Base-by-base conservation (phyloP, 2,888 invertebrate genomes). In the Mesoligia furuncula region DNA sequence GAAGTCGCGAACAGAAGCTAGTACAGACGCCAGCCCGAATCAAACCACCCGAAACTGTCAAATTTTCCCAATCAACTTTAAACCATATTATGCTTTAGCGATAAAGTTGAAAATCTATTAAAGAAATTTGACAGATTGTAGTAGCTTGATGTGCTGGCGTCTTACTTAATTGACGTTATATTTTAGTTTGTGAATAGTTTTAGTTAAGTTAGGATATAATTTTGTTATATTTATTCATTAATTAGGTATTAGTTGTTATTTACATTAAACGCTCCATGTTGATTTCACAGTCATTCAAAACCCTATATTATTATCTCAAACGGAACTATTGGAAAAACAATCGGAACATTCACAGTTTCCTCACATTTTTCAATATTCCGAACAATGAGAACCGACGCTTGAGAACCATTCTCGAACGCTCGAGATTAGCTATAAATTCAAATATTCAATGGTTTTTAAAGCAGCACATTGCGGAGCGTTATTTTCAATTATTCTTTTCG, bases 401-500 rank as follows among this genome's bases (percentile, higher is more conserved):
- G 65, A 70, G 66, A 66, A 65, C 64, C 39, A 15, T 51, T 76
- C 76, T 27, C 62, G 57, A 71, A 31, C 48, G 59, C n/a, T 71
- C 72, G 61, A 69, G 76, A 84, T 84, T 74, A 84, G 79, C 73
- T 79, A 69, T 74, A 76, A 79, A 85, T 83, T 84, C 67, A 83
- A 85, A 83, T 83, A 85, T 83, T 76, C 78, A 83, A 79, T 72
- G 62, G 75, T 76, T 85, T 85, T 83, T 69, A 83, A 76, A 76
- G 65, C 59, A 73, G 70, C 68, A 78, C 73, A 62, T 75, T 77
- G 66, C n/a, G 20, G 61, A 64, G 48, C 65, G 83, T 79, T 85
- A 74, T 79, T 85, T 84, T 84, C 86, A 86, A 84, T 85, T 85
- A 83, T 84, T 86, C 86, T 85, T 83, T 76, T 54, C n/a, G 54